Percentiles rank a stretch among this genome's conserved stretches.
These are phyloP conservation scores for Philaethria dido DNA, from an alignment of 2,888 invertebrate genomes.

Conservation along the genomic window DNA sequence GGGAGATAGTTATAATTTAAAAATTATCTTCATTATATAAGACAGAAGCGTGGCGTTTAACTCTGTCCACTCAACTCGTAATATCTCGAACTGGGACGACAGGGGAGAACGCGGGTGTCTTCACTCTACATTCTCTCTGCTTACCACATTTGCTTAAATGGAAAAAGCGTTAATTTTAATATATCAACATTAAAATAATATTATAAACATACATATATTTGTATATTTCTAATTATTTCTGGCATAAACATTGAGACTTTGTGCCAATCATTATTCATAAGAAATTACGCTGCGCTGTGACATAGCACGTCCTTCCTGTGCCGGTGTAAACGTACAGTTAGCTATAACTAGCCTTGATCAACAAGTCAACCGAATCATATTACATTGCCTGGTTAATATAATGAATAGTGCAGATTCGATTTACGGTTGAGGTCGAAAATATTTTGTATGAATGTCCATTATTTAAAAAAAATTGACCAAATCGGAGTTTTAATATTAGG, in stretches of 20 bases:
- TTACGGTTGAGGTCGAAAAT: background rate
- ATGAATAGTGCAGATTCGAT: background rate
- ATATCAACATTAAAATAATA: background rate
- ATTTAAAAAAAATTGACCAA: too few relatives aligned
- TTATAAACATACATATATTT: too few relatives aligned
- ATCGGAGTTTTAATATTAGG: too few relatives aligned
- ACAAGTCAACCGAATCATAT: conserved; percentile 1
- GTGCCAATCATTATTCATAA: conserved; percentile 24
- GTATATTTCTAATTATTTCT: conserved; percentile 5
- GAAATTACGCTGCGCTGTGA: conserved; percentile 9
- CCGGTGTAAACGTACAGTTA: conserved; percentile 7
- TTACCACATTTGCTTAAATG: too few relatives aligned
- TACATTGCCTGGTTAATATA: background rate
- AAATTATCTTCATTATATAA: too few relatives aligned
- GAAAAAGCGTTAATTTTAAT: background rate
- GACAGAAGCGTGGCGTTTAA: too few relatives aligned
- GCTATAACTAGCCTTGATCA: conserved; percentile 18
- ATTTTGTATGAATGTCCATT: too few relatives aligned
- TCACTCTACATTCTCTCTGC: too few relatives aligned
- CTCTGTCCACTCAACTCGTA: too few relatives aligned
- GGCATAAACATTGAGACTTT: conserved; percentile 18
- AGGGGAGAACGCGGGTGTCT: too few relatives aligned
- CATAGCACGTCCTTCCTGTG: conserved; percentile 20
- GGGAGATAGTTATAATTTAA: too few relatives aligned
- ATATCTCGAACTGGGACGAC: too few relatives aligned